A percentile compares a stretch with the other conserved stretches of the same genome.
These are phyloP conservation scores for Otus scops DNA, from an alignment of 2,797 vertebrate species.

Conservation along the genomic window DNA sequence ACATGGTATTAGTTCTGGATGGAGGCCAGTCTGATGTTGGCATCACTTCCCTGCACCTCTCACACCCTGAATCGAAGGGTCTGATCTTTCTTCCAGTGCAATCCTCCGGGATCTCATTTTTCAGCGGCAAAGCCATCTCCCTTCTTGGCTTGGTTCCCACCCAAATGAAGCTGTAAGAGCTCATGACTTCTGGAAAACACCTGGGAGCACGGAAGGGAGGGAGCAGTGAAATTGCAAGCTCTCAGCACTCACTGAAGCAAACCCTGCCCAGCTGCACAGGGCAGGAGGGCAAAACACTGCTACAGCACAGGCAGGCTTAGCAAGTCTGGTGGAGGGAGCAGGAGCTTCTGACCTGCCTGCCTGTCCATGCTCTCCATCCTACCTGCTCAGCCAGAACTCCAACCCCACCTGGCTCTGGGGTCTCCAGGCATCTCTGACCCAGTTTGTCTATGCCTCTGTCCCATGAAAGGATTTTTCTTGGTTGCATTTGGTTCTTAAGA, in stretches of 20 bases:
- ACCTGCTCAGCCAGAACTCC: not conserved
- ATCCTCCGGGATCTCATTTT: not conserved
- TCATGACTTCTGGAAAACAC: not conserved
- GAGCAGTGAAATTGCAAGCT: accelerated
- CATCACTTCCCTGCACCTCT: not conserved
- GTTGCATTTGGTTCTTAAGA: not conserved
- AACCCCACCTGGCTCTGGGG: not conserved
- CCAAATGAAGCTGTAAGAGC: not conserved
- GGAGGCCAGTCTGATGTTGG: not conserved
- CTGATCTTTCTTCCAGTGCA: not conserved
- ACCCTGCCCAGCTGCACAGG: not conserved
- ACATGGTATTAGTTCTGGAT: not conserved
- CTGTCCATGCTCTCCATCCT: not conserved
- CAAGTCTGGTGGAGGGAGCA: not conserved
- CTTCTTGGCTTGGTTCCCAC: not conserved
- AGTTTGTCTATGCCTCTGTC: not conserved
- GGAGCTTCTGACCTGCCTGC: not conserved
- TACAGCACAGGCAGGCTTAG: accelerated
- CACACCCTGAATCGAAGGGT: accelerated
- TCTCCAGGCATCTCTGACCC: not conserved
- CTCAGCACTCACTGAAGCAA: not conserved
- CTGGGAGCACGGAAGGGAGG: not conserved
- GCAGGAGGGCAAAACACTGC: not conserved
- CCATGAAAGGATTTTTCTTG: not conserved
- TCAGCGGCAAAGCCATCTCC: not conserved